Base-by-base conservation (phyloP, 2,797 vertebrate species). In the Oreortyx pictus region DNA sequence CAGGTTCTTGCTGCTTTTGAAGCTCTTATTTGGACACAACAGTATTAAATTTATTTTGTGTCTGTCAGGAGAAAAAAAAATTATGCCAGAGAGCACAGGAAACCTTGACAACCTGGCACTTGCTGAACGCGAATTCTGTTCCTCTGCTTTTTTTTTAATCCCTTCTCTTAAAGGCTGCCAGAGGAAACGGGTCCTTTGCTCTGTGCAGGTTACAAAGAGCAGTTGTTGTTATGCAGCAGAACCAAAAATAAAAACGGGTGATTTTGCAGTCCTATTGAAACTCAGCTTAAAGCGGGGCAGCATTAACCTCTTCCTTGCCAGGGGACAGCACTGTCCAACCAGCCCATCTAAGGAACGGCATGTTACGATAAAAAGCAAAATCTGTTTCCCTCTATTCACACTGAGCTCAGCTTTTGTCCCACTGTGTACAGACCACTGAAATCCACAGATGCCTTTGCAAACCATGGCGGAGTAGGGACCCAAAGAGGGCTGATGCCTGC, bases 71-170 rank as follows among this genome's bases (percentile, higher is more conserved):
- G 64, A 62, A 90, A 78, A 89, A 75, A 89, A 75, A 74, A 31
- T 33, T 24, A 23, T 68, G 71, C 41, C 81, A 76, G 71, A 60
- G 66, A 88, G 93, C 80, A 84, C 35, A 88, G 86, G 88, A 92
- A 96, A 94, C 95, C 95, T 79, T 96, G 94, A 93, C 94, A 96
- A 94, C 93, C 93, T 95, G 95, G 94, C 95, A 88, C 46, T 84
- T 0, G 0, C 71, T 96, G 90, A 96, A 96, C 90, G 64, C 0
- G 0, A 92, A 92, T 90, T 76, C 92, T 88, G 88, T 88, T 95
- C 83, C 84, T 90, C 60, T 84, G 89, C 46, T 64, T 49, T 81
- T 93, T 93, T 75, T 76, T 83, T 61, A 61, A 80, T 80, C 14
- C 49, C 6, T 25, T 72, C 54, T 86, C 71, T 91, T 72, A 72